Evolutionary conservation across 2,797 vertebrate species (phyloP).

Genomic region (Atherinosoma microstoma): DNA sequence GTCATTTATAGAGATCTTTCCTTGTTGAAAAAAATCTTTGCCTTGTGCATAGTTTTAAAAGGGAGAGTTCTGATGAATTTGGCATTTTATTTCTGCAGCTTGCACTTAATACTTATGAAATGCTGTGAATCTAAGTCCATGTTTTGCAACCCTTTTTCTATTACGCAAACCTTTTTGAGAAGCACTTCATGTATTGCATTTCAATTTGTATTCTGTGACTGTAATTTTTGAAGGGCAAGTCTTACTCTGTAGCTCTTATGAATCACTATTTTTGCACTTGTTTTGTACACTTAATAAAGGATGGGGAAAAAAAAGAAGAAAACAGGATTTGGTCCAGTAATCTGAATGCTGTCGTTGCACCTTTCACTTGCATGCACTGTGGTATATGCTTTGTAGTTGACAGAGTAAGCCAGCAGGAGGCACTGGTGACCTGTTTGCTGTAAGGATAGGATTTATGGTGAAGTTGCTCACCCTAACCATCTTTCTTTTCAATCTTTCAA

Average conservation of each 20-base stretch:
- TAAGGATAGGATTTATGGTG: background rate
- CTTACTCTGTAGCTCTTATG: slow-evolving; percentile 79
- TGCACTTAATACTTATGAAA: slow-evolving; percentile 74
- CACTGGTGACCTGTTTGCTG: background rate
- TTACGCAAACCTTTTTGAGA: slow-evolving; percentile 56
- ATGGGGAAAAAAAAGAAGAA: slow-evolving; percentile 4
- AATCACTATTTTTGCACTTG: slow-evolving; percentile 85
- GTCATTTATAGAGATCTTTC: slow-evolving; percentile 60
- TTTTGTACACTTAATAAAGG: slow-evolving; percentile 88
- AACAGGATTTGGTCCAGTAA: slow-evolving; percentile 78
- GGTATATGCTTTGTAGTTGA: slow-evolving; percentile 1
- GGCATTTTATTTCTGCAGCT: slow-evolving; percentile 65
- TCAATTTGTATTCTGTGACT: slow-evolving; percentile 71
- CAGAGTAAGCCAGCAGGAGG: slow-evolving; percentile 45
- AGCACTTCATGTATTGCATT: slow-evolving; percentile 68
- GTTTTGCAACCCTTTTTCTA: slow-evolving; percentile 68
- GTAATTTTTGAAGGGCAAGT: slow-evolving; percentile 70
- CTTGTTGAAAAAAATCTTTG: slow-evolving; percentile 58
- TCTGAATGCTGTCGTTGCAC: background rate
- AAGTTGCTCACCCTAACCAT: background rate
- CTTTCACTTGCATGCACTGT: background rate
- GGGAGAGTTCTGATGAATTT: slow-evolving; percentile 64
- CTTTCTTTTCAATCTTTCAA: background rate
- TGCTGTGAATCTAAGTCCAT: slow-evolving; percentile 71
- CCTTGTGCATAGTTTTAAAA: slow-evolving; percentile 66